Evolutionary conservation across 2,113 vertebrate species (phyloP).

Genomic region (Paralichthys olivaceus): DNA sequence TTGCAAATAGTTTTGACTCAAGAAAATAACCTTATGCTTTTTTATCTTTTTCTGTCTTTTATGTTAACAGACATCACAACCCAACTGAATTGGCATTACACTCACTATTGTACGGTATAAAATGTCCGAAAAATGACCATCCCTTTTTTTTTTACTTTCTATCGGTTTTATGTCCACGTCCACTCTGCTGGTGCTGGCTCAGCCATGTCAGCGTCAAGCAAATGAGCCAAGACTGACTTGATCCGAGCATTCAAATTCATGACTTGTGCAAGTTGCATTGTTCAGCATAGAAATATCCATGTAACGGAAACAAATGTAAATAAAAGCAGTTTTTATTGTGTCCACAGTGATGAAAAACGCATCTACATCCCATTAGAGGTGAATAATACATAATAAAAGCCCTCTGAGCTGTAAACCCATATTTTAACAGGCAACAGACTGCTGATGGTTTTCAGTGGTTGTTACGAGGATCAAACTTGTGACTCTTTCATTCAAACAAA

Average conservation of each 20-base stretch:
- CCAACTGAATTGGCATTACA: too few relatives aligned
- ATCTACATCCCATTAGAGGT: neutral
- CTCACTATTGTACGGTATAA: neutral
- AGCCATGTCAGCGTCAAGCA: neutral
- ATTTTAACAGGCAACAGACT: neutral
- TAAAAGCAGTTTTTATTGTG: neutral
- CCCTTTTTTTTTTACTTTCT: neutral
- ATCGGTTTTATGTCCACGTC: neutral
- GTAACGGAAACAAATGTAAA: neutral
- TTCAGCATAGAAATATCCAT: neutral
- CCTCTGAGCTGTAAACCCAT: neutral
- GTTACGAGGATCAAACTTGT: neutral
- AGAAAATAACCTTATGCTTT: too few relatives aligned
- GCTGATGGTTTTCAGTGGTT: neutral
- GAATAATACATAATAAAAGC: neutral
- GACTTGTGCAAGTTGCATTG: neutral
- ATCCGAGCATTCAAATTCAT: neutral
- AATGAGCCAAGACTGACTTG: neutral
- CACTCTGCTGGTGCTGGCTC: neutral
- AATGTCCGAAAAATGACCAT: neutral
- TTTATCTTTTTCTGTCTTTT: too few relatives aligned
- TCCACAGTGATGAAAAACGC: neutral
- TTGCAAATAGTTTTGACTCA: neutral
- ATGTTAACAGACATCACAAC: neutral
- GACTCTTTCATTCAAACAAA: too few relatives aligned